Conservation (phyloP, 1,140 invertebrate genomes). For the Trichonephila inaurata region DNA sequence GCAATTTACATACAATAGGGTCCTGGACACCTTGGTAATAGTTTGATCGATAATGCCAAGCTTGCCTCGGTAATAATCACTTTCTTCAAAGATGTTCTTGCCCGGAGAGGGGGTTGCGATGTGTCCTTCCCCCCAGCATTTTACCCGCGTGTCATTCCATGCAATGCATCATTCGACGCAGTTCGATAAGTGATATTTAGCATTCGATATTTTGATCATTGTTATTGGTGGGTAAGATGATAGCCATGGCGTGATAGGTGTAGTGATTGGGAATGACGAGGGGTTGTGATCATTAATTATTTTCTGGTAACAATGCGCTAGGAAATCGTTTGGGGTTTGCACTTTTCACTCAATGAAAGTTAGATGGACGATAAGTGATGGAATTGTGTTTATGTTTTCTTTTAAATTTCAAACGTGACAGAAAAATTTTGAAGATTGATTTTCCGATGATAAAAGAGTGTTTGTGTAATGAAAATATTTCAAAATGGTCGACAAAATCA, state of each 20-base stretch:
- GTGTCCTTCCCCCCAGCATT: not conserved
- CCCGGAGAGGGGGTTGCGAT: not conserved
- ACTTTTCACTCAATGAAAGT: not conserved
- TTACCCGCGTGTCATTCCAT: slow-evolving; percentile 34
- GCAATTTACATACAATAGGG: slow-evolving; percentile 56
- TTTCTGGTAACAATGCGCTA: not conserved
- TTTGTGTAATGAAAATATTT: no score
- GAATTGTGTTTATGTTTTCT: not conserved
- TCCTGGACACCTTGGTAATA: slow-evolving; percentile 35
- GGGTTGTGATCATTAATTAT: not conserved
- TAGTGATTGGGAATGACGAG: slow-evolving; percentile 18
- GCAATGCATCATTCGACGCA: not conserved
- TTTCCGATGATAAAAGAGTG: no score
- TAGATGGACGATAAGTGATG: not conserved
- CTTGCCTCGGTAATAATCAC: slow-evolving; percentile 43
- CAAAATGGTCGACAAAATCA: no score
- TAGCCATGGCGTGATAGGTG: slow-evolving; percentile 4
- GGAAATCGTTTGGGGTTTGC: slow-evolving; percentile 1
- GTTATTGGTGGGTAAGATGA: slow-evolving; percentile 28
- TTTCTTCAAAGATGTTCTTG: slow-evolving; percentile 43
- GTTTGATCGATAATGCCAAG: slow-evolving; percentile 52
- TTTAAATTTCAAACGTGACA: not conserved
- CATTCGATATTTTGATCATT: slow-evolving; percentile 35
- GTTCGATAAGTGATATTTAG: slow-evolving; percentile 52
- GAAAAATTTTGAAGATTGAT: no score